Evolutionary conservation across 1,140 invertebrate genomes (phyloP).

Genomic region (Drosophila bocki): DNA sequence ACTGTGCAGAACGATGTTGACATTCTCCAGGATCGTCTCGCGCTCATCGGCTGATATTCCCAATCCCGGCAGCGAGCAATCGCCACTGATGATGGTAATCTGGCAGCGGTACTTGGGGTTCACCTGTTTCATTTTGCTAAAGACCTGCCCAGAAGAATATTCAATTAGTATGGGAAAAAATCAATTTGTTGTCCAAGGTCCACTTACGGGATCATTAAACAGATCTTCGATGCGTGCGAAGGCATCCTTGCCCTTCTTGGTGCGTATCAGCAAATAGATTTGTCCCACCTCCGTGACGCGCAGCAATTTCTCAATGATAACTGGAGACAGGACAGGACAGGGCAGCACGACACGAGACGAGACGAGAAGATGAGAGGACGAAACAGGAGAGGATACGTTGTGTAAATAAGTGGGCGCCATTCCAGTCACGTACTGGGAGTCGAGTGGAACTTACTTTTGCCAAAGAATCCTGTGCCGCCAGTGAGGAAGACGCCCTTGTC

Average conservation of each 20-base stretch:
- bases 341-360: constrained; percentile 1
- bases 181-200: constrained; percentile 2
- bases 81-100: constrained; percentile 87
- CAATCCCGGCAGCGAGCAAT: constrained; percentile 87
- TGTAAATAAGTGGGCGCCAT: constrained; percentile 41
- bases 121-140: constrained; percentile 86
- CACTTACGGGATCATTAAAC: constrained; percentile 88
- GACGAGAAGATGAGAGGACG: constrained; percentile 25
- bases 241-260: constrained; percentile 91
- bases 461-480: constrained; percentile 92
- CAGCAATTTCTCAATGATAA: constrained; percentile 93
- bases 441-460: constrained; percentile 86
- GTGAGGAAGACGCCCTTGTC: constrained; percentile 89
- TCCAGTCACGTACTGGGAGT: constrained; percentile 73
- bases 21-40: constrained; percentile 83
- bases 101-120: constrained; percentile 88
- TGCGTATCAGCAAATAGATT: constrained; percentile 91
- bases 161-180: background rate
- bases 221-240: constrained; percentile 88
- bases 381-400: constrained; percentile 25
- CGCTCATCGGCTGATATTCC: constrained; percentile 89
- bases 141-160: constrained; percentile 85
- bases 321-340: constrained; percentile 57
- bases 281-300: constrained; percentile 91
- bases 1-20: constrained; percentile 93